Percentiles rank a stretch among this genome's conserved stretches.
Conservation (phyloP, 2,888 invertebrate species). For the Zhuqinia jingwanae region DNA sequence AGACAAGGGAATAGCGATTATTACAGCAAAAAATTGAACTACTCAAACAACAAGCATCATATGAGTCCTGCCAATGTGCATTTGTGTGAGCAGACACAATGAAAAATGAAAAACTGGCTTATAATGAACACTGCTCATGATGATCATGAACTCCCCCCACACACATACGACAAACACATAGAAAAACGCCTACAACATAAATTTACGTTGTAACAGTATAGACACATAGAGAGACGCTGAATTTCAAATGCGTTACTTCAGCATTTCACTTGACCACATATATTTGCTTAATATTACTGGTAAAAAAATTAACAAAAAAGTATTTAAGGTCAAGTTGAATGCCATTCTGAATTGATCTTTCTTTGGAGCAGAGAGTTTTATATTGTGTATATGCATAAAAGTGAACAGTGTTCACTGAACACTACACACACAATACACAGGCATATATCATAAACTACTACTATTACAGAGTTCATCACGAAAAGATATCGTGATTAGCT, state of each 20-base stretch:
- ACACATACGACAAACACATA: too few relatives aligned
- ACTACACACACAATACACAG: neutral
- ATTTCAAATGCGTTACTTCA: neutral
- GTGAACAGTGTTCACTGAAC: too few relatives aligned
- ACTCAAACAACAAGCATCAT: too few relatives aligned
- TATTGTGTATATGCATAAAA: neutral
- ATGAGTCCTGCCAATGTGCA: neutral
- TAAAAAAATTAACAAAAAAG: neutral
- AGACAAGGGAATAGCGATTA: too few relatives aligned
- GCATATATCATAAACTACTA: neutral
- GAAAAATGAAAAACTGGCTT: neutral
- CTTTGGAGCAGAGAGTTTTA: neutral
- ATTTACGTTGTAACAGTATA: neutral
- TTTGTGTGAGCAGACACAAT: neutral
- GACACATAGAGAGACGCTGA: neutral
- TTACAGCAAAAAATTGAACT: too few relatives aligned
- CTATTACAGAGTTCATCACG: neutral
- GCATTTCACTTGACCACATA: neutral
- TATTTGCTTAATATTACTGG: neutral
- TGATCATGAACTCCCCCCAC: constrained; percentile 9
- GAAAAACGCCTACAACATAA: constrained; percentile 32
- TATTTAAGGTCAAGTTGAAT: constrained; percentile 63
- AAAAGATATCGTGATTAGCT: neutral
- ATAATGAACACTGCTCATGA: neutral
- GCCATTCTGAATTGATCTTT: constrained; percentile 1